Conservation (phyloP, 2,797 vertebrate genomes). For the Mormyrops attenuatus region DNA sequence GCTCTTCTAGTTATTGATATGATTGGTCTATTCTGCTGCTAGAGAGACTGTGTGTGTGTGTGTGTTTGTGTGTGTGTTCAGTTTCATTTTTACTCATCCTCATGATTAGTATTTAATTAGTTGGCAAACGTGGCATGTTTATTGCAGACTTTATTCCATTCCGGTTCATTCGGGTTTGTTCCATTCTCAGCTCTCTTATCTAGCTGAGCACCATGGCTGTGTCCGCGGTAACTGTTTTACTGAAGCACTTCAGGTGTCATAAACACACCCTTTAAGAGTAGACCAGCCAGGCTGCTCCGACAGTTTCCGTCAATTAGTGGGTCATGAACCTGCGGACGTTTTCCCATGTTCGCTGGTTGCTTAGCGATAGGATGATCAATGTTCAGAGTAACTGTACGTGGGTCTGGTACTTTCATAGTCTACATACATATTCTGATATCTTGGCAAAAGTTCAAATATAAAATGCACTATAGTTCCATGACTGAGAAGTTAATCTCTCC, state of each 20-base stretch:
- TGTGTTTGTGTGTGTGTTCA: not conserved
- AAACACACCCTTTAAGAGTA: not conserved
- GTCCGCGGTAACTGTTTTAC: not conserved
- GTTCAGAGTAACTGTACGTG: not conserved
- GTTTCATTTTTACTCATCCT: not conserved
- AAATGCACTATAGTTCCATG: not conserved
- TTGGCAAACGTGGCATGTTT: not conserved
- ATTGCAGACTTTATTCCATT: not conserved
- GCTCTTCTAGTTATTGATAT: not conserved
- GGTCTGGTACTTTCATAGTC: not conserved
- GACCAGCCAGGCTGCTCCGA: not conserved
- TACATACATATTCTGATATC: not conserved
- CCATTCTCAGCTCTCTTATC: not conserved
- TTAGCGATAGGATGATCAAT: not conserved
- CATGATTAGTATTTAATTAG: not conserved
- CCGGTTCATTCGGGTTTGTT: not conserved
- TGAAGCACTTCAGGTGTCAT: not conserved
- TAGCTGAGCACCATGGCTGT: not conserved
- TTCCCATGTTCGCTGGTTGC: not conserved
- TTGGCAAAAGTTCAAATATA: not conserved
- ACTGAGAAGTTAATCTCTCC: not conserved
- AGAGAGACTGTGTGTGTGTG: not conserved
- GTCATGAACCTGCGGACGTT: not conserved
- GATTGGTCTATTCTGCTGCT: not conserved
- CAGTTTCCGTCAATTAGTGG: not conserved